A percentile compares a stretch with the other conserved stretches of the same genome.
Conservation (phyloP, 2,797 vertebrate genomes). For the Morus bassanus region DNA sequence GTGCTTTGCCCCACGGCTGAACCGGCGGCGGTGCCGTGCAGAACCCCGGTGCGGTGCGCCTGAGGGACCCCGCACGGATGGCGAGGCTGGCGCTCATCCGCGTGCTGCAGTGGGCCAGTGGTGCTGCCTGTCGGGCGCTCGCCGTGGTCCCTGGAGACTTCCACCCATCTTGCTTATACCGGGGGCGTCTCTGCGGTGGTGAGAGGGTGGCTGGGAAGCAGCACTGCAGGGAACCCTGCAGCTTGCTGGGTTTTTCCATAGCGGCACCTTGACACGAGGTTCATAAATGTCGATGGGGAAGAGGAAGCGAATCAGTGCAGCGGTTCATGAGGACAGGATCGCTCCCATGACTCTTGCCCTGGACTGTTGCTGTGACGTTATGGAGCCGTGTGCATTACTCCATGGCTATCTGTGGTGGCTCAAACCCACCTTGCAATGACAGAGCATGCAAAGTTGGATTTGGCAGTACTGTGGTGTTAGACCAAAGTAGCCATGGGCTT, state of each 20-base stretch:
- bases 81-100: fast-evolving
- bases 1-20: not conserved
- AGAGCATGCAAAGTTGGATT: fast-evolving
- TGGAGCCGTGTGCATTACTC: fast-evolving
- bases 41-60: fast-evolving
- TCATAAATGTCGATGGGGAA: fast-evolving
- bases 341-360: not conserved
- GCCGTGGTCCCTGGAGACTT: fast-evolving
- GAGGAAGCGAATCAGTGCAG: fast-evolving
- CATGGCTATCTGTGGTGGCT: fast-evolving
- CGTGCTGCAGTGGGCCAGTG: fast-evolving
- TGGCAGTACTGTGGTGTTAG: not conserved
- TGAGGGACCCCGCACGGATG: fast-evolving
- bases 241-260: not conserved
- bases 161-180: fast-evolving
- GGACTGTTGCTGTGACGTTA: fast-evolving
- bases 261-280: fast-evolving
- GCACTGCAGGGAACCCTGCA: not conserved
- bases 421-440: fast-evolving
- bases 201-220: not conserved
- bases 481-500: not conserved
- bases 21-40: fast-evolving
- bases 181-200: fast-evolving
- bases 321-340: fast-evolving
- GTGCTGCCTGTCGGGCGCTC: fast-evolving